Evolutionary conservation across 1,140 invertebrate species (phyloP).

Genomic region (Diprion similis): DNA sequence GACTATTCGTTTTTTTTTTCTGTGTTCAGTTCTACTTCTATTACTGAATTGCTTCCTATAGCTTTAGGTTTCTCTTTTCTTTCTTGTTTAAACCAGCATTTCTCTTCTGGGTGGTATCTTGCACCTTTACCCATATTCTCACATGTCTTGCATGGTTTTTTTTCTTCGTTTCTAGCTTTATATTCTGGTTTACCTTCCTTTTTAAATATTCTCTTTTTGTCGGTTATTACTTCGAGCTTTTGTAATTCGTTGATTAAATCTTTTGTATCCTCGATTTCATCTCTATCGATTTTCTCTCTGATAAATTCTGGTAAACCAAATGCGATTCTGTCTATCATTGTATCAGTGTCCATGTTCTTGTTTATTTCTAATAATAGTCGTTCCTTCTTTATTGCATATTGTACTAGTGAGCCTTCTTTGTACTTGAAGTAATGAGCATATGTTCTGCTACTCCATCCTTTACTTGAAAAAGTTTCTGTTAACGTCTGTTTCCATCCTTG

Average conservation of each 20-base stretch:
- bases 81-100: constrained; percentile 8
- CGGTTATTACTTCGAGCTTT: not conserved
- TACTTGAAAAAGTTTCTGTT: constrained; percentile 24
- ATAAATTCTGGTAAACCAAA: constrained; percentile 16
- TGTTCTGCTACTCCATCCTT: constrained; percentile 19
- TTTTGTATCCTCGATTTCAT: constrained; percentile 13
- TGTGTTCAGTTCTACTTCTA: constrained; percentile 26
- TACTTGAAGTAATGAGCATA: constrained; percentile 30
- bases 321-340: constrained; percentile 16
- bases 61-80: constrained; percentile 13
- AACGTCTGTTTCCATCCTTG: constrained; percentile 20
- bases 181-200: not conserved
- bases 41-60: constrained; percentile 23
- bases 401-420: constrained; percentile 27
- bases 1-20: constrained; percentile 20
- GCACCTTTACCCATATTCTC: not conserved
- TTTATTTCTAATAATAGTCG: constrained; percentile 26
- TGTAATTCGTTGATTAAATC: constrained; percentile 16
- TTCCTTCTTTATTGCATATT: constrained; percentile 35
- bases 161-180: not conserved
- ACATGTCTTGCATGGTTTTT: not conserved
- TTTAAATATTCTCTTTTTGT: not conserved
- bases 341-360: constrained; percentile 6
- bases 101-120: not conserved
- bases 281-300: constrained; percentile 20